Conservation (phyloP, 2,888 invertebrate species). For the Acanthacorydalis orientalis region DNA sequence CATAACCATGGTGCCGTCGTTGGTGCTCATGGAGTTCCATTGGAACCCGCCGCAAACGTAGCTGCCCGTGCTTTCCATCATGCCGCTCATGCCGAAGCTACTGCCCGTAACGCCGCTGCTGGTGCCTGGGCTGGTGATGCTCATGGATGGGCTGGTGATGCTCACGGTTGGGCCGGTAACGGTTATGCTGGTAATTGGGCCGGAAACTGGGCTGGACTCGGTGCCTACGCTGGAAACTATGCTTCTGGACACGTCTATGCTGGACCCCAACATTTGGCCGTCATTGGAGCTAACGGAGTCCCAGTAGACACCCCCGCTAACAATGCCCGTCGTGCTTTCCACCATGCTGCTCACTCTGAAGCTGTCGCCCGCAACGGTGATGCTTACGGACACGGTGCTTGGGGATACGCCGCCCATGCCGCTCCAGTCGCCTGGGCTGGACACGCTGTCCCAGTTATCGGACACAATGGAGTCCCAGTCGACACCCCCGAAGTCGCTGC, state of each 20-base stretch:
- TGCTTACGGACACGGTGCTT: background rate
- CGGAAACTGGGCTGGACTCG: too few species aligned
- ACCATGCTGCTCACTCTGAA: background rate
- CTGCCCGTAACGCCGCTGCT: constrained; percentile 1
- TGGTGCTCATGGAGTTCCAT: constrained; percentile 4
- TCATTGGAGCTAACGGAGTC: constrained; percentile 6
- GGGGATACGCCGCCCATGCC: background rate
- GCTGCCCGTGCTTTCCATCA: constrained; percentile 1
- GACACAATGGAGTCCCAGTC: constrained; percentile 20
- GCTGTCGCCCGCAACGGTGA: background rate
- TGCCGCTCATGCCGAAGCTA: background rate
- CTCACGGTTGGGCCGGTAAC: constrained; percentile 5
- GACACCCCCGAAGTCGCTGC: constrained; percentile 43
- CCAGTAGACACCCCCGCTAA: background rate
- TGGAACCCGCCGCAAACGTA: constrained; percentile 3
- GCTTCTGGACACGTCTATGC: constrained; percentile 11
- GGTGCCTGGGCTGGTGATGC: constrained; percentile 1
- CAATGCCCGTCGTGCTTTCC: background rate
- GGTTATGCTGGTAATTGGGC: constrained; percentile 8
- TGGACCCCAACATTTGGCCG: constrained; percentile 24
- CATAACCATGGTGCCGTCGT: constrained; percentile 2
- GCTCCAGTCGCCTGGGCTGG: background rate
- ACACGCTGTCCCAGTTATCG: constrained; percentile 10
- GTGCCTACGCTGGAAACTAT: constrained; percentile 7
- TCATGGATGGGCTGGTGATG: too few species aligned